Base-by-base conservation (phyloP, 2,888 invertebrate species). In the Rhamphomyia laevipes region DNA sequence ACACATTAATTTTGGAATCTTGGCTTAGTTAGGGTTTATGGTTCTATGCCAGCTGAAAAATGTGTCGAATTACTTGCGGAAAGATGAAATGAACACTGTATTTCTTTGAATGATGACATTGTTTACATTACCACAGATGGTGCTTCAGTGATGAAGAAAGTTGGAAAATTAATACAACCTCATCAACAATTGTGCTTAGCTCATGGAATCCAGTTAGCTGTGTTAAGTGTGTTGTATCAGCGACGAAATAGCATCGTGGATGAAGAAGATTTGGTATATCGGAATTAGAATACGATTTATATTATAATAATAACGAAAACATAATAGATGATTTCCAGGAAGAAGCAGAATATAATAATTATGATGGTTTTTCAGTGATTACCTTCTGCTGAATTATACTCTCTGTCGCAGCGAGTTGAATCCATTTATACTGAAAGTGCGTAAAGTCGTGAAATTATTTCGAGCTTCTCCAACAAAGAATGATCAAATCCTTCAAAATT, bases 11-110 rank as follows among this genome's bases (percentile, higher is more conserved):
- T 45, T 37, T 48, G 40, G 17, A 48, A 48, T 41, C 23, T 48
- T 7, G 48, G 48, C n/a, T 41, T 48, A 16, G 6, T 33, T 12
- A 17, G 21, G 4, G 21, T 31, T 31, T 12, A 31, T 9, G 48
- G 48, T 41, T 31, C 40, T n/a, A 30, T 45, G 16, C 33, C 45
- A 35, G 45, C 49, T 9, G 17, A 45, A 42, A 49, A 49, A 35
- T 49, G 41, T 21, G 18, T 44, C 4, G 27, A 15, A n/a, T 6
- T 21, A n/a, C 30, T 48, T 15, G 11, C 21, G 10, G n/a, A 31
- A 2, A 48, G 35, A 41, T 41, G 45, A 21, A 12, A 21, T 27
- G 30, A 44, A 17, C n/a, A n/a, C 7, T 5, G n/a, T 13, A 13
- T 35, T 35, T 35, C 35, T 13, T n/a, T 35, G 35, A 27, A 27